These are phyloP conservation scores for Acinonyx jubatus DNA, from an alignment of 2,113 vertebrate species.

Conservation along the genomic window DNA sequence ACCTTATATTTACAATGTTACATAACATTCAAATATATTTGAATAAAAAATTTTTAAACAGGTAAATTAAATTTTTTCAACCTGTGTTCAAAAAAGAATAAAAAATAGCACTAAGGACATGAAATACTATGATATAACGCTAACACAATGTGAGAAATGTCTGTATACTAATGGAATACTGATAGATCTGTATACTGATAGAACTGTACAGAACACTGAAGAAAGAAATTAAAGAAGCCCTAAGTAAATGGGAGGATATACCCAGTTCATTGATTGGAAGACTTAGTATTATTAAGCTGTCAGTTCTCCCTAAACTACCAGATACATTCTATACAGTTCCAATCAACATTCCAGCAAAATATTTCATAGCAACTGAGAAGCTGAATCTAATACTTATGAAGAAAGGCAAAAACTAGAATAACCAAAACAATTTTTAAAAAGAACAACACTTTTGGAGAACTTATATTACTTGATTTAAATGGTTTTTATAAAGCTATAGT, in stretches of 20 bases:
- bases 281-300: neutral
- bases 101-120: neutral
- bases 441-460: neutral
- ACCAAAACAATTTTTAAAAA: neutral
- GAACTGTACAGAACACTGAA: neutral
- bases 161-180: neutral
- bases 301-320: neutral
- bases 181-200: neutral
- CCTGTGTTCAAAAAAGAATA: neutral
- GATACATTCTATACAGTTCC: neutral
- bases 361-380: neutral
- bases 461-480: neutral
- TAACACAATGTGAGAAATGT: neutral
- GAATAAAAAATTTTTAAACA: neutral
- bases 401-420: neutral
- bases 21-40: neutral
- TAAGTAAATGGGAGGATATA: neutral
- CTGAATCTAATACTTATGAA: neutral
- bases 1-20: neutral
- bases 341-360: neutral
- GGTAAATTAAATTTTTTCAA: neutral
- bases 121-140: neutral
- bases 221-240: neutral
- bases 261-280: neutral
- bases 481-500: neutral